These are phyloP conservation scores for Lycodopsis pacificus DNA, from an alignment of 2,797 vertebrate species.

Conservation along the genomic window DNA sequence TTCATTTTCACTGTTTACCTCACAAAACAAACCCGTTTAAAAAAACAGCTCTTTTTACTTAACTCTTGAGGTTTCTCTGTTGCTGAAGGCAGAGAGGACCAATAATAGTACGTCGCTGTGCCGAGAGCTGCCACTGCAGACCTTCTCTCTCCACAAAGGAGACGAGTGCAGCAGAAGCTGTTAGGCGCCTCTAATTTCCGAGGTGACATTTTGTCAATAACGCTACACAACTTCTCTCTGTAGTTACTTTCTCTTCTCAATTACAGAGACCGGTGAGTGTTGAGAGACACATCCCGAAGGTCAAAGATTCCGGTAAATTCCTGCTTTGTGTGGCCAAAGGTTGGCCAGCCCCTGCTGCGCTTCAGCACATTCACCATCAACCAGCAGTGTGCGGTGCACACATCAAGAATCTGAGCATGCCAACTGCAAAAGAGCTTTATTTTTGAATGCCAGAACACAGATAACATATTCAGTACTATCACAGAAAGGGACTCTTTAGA, in stretches of 20 bases:
- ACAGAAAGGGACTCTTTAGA: not conserved
- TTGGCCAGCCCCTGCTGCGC: slow-evolving; percentile 7
- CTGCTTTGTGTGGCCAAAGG: slow-evolving; percentile 27
- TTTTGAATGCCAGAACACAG: not conserved
- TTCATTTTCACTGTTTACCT: slow-evolving; percentile 41
- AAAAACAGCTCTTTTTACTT: slow-evolving; percentile 4
- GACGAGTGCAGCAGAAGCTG: slow-evolving; percentile 69
- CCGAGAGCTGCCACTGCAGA: slow-evolving; percentile 50
- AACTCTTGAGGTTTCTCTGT: slow-evolving; percentile 24
- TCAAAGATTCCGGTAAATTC: slow-evolving; percentile 53
- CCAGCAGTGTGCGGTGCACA: not conserved
- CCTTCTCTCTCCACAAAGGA: slow-evolving; percentile 53
- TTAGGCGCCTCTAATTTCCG: slow-evolving; percentile 82
- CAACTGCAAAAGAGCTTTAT: not conserved
- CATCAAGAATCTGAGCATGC: not conserved
- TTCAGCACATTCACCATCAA: slow-evolving; percentile 11
- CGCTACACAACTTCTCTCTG: slow-evolving; percentile 57
- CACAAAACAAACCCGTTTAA: not conserved
- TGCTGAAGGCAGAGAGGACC: slow-evolving; percentile 31
- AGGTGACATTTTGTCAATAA: slow-evolving; percentile 84
- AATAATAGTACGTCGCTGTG: slow-evolving; percentile 26
- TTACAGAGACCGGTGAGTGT: slow-evolving; percentile 58
- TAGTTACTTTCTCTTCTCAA: slow-evolving; percentile 69
- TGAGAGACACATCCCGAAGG: slow-evolving; percentile 55
- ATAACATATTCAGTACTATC: no score